Evolutionary conservation across 2,888 invertebrate species (phyloP).

Genomic region (Terebella lapidaria): DNA sequence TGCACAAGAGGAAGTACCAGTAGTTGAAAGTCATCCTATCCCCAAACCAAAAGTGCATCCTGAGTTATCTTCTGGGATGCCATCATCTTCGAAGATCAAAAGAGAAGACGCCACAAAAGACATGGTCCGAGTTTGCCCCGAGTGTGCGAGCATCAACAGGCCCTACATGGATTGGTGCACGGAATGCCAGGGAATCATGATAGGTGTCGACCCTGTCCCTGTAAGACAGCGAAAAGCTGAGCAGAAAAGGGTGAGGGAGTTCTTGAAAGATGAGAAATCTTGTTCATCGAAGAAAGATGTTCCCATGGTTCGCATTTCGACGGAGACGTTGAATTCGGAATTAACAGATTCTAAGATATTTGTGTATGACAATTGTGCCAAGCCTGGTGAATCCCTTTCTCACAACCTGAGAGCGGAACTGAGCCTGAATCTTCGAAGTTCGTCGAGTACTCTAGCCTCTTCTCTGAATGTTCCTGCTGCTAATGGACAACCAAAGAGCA

Average conservation of each 20-base stretch:
- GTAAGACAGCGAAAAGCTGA: background rate
- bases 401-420: background rate
- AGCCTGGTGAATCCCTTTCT: background rate
- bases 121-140: background rate
- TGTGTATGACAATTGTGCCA: background rate
- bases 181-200: background rate
- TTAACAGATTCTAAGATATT: background rate
- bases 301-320: background rate
- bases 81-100: background rate
- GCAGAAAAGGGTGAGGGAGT: background rate
- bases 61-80: background rate
- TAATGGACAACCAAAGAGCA: background rate
- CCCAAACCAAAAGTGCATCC: background rate
- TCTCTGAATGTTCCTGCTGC: too few species aligned
- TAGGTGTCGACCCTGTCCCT: background rate
- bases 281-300: background rate
- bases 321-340: background rate
- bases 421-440: conserved; percentile 1
- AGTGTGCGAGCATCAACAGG: conserved; percentile 2
- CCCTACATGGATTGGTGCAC: conserved; percentile 1
- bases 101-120: background rate
- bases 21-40: background rate
- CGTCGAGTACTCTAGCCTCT: background rate
- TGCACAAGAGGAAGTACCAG: too few species aligned
- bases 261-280: background rate